phyloP scores from a whole-genome alignment of 1,140 invertebrate species.

The Pristionchus pacificus region DNA sequence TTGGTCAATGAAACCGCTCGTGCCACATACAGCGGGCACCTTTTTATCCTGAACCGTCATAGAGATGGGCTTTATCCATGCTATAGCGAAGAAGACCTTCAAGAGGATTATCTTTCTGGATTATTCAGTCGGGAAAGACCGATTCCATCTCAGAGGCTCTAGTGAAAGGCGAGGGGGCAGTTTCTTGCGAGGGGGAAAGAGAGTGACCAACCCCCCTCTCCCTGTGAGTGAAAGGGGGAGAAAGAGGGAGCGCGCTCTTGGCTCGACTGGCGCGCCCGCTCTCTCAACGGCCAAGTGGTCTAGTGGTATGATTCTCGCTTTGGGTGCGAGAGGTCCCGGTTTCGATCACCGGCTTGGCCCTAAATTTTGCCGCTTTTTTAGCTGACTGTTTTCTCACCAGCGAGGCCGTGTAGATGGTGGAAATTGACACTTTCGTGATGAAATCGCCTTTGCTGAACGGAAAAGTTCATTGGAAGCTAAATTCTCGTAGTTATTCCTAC shows the following conservation, averaged over 20 bases:
- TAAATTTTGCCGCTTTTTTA: conserved; percentile 1
- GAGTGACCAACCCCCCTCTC: too few relatives aligned
- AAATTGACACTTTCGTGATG: not conserved
- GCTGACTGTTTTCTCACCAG: too few relatives aligned
- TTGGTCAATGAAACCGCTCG: not conserved
- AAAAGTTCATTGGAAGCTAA: too few relatives aligned
- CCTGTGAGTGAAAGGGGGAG: too few relatives aligned
- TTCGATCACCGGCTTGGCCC: conserved; percentile 42
- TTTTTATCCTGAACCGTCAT: not conserved
- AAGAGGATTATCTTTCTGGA: too few relatives aligned
- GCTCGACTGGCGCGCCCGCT: too few relatives aligned
- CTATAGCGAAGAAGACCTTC: not conserved
- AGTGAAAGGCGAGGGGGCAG: too few relatives aligned
- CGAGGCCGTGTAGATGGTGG: not conserved
- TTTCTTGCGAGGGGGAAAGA: too few relatives aligned
- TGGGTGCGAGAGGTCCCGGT: conserved; percentile 54
- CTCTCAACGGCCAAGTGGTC: conserved; percentile 41
- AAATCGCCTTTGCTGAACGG: not conserved
- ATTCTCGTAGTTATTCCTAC: not conserved
- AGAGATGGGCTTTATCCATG: not conserved
- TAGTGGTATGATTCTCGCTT: conserved; percentile 56
- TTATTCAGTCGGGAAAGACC: too few relatives aligned
- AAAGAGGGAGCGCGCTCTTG: too few relatives aligned
- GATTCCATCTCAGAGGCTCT: too few relatives aligned
- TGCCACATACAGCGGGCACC: not conserved